A percentile compares a stretch with the other conserved stretches of the same genome.
Conservation (phyloP, 1,140 invertebrate genomes). For the Eriocheir sinensis region DNA sequence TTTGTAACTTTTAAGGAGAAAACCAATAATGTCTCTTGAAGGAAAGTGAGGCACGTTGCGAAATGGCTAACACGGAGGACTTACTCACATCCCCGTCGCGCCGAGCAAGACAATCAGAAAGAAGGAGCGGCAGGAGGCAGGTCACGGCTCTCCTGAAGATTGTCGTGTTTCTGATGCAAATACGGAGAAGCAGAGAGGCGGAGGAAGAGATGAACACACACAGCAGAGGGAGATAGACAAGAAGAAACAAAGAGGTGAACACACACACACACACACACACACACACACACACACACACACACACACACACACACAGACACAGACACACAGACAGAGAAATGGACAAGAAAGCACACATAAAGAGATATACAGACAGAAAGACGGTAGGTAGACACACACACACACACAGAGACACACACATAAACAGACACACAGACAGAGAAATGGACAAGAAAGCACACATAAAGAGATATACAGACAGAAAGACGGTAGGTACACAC, state of each 20-base stretch:
- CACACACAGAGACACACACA: constrained; percentile 45
- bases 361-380: background rate
- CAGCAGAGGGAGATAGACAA: constrained; percentile 10
- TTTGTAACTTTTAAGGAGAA: too few relatives aligned
- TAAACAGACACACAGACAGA: constrained; percentile 57
- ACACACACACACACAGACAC: constrained; percentile 56
- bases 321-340: background rate
- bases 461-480: background rate
- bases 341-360: background rate
- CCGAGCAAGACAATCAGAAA: background rate
- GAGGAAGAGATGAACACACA: background rate
- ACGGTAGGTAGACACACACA: background rate
- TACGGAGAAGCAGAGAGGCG: background rate
- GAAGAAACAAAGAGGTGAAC: constrained; percentile 32
- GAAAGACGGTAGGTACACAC: background rate
- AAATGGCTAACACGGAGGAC: background rate
- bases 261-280: constrained; percentile 60
- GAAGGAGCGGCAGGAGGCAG: background rate
- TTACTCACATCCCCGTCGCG: background rate
- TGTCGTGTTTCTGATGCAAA: background rate
- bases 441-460: background rate
- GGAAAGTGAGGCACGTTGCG: background rate
- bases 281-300: constrained; percentile 63
- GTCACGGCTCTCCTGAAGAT: background rate
- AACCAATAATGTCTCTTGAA: too few relatives aligned